Evolutionary conservation across 2,888 invertebrate species (phyloP), one percentile per base, ranked within the genome.

Genomic region (Lithophane semibrunnea): DNA sequence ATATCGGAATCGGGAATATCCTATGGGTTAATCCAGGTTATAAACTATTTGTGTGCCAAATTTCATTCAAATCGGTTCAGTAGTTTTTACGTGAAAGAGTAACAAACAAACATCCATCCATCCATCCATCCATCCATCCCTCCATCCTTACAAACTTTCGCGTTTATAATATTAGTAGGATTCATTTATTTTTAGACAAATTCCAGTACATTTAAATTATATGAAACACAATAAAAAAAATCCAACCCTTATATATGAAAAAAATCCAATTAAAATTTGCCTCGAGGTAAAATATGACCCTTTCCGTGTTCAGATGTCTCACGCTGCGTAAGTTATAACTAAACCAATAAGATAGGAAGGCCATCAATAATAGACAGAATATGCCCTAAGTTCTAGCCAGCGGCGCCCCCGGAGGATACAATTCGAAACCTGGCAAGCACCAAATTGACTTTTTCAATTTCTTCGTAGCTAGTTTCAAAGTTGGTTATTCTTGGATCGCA

Each of bases 181-280:
- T 37, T 37, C 37, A 37, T 37, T 37, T 37, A 37, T 37, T 37
- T 37, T 37, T 2, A 42, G 42, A 42, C 8, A 42, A 42, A 42
- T 7, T 42, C 42, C 42, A 42, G 3, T 42, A 42, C 9, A 44
- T 44, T 44, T 44, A 44, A 44, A 44, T 44, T 44, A 9, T 44
- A 44, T 9, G 0, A 44, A 44, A 44, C 42, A 44, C 9, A 44
- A 9, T 44, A 44, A 3, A 42, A 44, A 44, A 74, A 44, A 37
- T 24, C 9, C 29, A 63, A 47, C 75, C 61, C 54, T 54, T 24
- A 18, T n/a, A 47, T 2, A 64, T 21, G 21, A 58, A 58, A 58
- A 58, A 58, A 77, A 65, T 9, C 37, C 65, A 77, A 77, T 77
- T 65, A 77, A 49, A 58, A 42, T 49, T 44, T 49, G 13, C 42